A percentile compares a stretch with the other conserved stretches of the same genome.
Evolutionary conservation across 2,888 invertebrate genomes (phyloP).

Genomic region (Drosophila melanosoma): DNA sequence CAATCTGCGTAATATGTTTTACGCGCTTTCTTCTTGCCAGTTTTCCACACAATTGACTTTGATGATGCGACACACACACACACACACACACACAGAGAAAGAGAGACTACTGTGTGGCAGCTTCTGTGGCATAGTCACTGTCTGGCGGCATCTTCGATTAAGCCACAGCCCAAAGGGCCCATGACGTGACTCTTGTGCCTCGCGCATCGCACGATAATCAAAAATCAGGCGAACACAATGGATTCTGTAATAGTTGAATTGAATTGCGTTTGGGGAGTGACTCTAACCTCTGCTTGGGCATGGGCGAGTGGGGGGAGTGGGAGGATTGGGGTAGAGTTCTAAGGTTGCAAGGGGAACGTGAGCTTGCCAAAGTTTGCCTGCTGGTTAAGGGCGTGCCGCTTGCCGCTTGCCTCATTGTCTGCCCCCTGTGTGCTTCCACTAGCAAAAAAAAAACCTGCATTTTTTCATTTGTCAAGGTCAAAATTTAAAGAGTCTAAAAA

Average conservation of each 20-base stretch:
- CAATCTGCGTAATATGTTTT: constrained; percentile 79
- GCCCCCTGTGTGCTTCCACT: constrained; percentile 6
- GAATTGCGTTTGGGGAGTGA: constrained; percentile 67
- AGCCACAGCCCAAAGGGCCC: constrained; percentile 63
- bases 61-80: constrained; percentile 66
- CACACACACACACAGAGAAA: constrained; percentile 7
- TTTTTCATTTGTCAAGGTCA: neutral
- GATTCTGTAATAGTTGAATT: constrained; percentile 76
- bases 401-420: constrained; percentile 39
- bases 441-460: neutral
- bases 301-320: neutral
- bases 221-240: constrained; percentile 75
- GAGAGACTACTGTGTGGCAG: neutral
- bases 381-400: constrained; percentile 36
- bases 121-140: constrained; percentile 4
- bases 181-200: constrained; percentile 72
- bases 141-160: constrained; percentile 66
- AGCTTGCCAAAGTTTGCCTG: constrained; percentile 37
- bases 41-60: constrained; percentile 84
- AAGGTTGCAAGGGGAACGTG: neutral
- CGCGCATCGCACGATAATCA: constrained; percentile 59
- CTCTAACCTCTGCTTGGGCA: neutral
- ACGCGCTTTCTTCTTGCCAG: constrained; percentile 66
- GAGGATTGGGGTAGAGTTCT: neutral
- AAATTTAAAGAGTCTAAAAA: neutral